phyloP scores from a whole-genome alignment of 1,140 invertebrate genomes.

The Drosophila asahinai region DNA sequence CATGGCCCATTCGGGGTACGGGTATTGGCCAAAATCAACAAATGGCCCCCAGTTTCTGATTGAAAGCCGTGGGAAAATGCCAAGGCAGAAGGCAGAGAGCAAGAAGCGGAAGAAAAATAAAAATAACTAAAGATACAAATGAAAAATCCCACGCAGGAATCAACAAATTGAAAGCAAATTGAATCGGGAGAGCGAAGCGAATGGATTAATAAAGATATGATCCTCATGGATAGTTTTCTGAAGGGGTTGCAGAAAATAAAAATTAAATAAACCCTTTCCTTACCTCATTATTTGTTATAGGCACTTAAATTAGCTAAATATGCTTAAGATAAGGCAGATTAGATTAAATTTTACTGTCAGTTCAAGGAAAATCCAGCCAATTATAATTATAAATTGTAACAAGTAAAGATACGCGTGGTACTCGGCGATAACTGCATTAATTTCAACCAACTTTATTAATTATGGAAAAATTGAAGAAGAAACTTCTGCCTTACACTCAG shows the following conservation, averaged over 20 bases:
- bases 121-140: background rate
- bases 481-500: background rate
- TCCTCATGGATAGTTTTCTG: no score
- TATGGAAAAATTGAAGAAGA: constrained; percentile 4
- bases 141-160: constrained; percentile 8
- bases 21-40: constrained; percentile 27
- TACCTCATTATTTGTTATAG: no score
- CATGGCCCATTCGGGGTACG: background rate
- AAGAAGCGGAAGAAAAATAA: constrained; percentile 1
- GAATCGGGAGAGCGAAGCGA: constrained; percentile 4
- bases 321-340: no score
- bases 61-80: constrained; percentile 7
- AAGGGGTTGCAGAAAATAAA: no score
- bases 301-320: no score
- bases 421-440: constrained; percentile 1
- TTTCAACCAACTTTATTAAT: constrained; percentile 16
- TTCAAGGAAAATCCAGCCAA: background rate
- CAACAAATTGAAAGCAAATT: constrained; percentile 26
- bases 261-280: no score
- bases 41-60: constrained; percentile 23
- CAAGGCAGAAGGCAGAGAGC: background rate
- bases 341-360: background rate
- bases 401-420: background rate
- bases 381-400: background rate
- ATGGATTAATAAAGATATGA: background rate